Base-by-base conservation (phyloP, 2,888 invertebrate species). In the Sturmia bella region DNA sequence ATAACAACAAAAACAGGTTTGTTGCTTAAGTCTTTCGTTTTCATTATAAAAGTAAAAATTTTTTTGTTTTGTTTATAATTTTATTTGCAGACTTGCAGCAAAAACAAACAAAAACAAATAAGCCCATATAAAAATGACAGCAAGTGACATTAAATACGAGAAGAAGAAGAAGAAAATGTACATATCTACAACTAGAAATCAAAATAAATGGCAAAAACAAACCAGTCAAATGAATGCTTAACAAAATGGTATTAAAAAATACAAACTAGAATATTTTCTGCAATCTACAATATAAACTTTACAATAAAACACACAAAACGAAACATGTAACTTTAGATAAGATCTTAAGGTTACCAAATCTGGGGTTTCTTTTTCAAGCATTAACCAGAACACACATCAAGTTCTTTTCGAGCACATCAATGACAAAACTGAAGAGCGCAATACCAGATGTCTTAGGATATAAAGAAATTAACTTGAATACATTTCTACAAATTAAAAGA, bases 1-100 rank as follows among this genome's bases (percentile, higher is more conserved):
- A 72, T 59, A 19, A 32, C 54, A 72, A 45, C 21, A n/a, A 54
- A 73, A 83, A 83, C 82, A 39, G 70, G 82, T 83, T 83, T 79
- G 66, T 83, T 83, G 78, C 82, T 63, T 72, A 83, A 83, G 82
- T 83, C 79, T 83, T 75, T 79, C 66, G 79, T 80, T 79, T 82
- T 48, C 43, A 75, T 79, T 75, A 52, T 13, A 39, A 73, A 48
- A 52, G 48, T 56, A 66, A 61, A 2, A 48, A 21, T 37, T 56
- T 48, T 39, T 17, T 48, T 50, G 17, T 17, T 13, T 59, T 32
- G 56, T 39, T 41, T 21, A 50, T 3, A 70, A 50, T 78, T 70
- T 57, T 15, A 69, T 68, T 75, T 68, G 63, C 63, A 69, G 77
- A 64, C 73, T 64, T 59, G 24, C 54, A 56, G 11, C 63, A 66